Evolutionary conservation across 2,888 invertebrate species (phyloP).

Genomic region (Syrista parreyssii): DNA sequence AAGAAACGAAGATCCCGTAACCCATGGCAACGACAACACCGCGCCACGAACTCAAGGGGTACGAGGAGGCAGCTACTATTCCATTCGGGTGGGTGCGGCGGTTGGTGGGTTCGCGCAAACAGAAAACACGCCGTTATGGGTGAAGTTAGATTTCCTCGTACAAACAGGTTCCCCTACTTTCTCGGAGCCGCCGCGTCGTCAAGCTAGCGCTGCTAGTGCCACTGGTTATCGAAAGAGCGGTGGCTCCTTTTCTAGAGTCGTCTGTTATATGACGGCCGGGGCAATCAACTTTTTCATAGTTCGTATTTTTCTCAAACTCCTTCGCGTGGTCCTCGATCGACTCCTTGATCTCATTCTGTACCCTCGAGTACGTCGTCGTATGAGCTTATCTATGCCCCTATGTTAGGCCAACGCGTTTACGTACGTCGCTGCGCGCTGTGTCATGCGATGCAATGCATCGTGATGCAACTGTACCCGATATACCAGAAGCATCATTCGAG

Average conservation of each 20-base stretch:
- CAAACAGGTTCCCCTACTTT: slow-evolving; percentile 33
- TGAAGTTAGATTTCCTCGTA: slow-evolving; percentile 44
- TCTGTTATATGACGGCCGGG: slow-evolving; percentile 5
- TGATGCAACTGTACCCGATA: too few species aligned
- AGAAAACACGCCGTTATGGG: slow-evolving; percentile 45
- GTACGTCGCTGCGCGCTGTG: too few species aligned
- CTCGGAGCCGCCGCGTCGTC: slow-evolving; percentile 9
- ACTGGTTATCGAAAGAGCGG: slow-evolving; percentile 18
- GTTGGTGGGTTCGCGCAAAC: slow-evolving; percentile 37
- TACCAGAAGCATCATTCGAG: too few species aligned
- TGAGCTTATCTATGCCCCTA: too few species aligned
- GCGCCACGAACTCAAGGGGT: background rate
- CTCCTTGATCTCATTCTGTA: too few species aligned
- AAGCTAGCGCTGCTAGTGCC: slow-evolving; percentile 23
- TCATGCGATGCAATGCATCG: too few species aligned
- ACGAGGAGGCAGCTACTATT: slow-evolving; percentile 1
- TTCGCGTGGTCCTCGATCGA: too few species aligned
- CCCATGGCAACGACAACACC: background rate
- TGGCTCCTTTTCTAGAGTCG: slow-evolving; percentile 16
- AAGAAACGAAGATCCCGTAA: background rate
- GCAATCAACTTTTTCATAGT: slow-evolving; percentile 13
- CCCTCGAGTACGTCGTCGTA: background rate
- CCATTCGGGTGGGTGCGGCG: slow-evolving; percentile 1
- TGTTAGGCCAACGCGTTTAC: too few species aligned
- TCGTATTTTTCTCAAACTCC: background rate